Evolutionary conservation across 2,888 invertebrate genomes (phyloP).

Genomic region (Morpho achilles): DNA sequence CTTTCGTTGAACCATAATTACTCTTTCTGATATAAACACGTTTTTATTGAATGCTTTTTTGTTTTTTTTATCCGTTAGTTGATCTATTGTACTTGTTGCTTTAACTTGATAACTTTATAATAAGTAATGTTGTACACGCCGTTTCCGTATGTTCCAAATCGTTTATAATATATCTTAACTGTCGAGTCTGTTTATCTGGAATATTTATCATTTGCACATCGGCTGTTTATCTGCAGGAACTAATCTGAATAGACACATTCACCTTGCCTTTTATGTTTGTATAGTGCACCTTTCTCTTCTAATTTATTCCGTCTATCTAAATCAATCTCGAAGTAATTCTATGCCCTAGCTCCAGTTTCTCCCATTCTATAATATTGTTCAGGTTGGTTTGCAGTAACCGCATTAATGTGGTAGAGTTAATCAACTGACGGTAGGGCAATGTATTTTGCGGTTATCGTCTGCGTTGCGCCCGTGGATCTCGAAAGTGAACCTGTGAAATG

Average conservation of each 20-base stretch:
- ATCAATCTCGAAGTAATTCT: slow-evolving; percentile 47
- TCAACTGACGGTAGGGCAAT: slow-evolving; percentile 27
- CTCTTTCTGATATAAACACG: slow-evolving; percentile 27
- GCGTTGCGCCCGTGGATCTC: slow-evolving; percentile 52
- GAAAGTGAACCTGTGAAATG: slow-evolving; percentile 75
- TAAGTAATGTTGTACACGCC: neutral
- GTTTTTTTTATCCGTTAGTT: neutral
- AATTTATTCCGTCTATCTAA: slow-evolving; percentile 46
- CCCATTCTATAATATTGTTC: slow-evolving; percentile 39
- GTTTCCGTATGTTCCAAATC: slow-evolving; percentile 11
- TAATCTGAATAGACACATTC: slow-evolving; percentile 43
- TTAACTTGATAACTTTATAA: too few species aligned
- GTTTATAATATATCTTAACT: slow-evolving; percentile 13
- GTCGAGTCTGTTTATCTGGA: slow-evolving; percentile 29
- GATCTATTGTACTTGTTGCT: too few species aligned
- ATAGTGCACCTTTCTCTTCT: slow-evolving; percentile 37
- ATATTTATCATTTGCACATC: slow-evolving; percentile 46
- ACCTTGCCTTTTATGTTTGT: slow-evolving; percentile 42
- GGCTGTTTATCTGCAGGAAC: slow-evolving; percentile 43
- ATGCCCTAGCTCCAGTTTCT: slow-evolving; percentile 44
- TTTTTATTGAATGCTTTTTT: slow-evolving; percentile 10
- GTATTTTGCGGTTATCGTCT: slow-evolving; percentile 59
- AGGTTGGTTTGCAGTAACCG: slow-evolving; percentile 27
- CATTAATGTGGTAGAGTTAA: slow-evolving; percentile 41
- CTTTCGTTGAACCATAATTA: slow-evolving; percentile 65